Base-by-base conservation (phyloP, 1,140 invertebrate species). In the Nasonia giraulti region DNA sequence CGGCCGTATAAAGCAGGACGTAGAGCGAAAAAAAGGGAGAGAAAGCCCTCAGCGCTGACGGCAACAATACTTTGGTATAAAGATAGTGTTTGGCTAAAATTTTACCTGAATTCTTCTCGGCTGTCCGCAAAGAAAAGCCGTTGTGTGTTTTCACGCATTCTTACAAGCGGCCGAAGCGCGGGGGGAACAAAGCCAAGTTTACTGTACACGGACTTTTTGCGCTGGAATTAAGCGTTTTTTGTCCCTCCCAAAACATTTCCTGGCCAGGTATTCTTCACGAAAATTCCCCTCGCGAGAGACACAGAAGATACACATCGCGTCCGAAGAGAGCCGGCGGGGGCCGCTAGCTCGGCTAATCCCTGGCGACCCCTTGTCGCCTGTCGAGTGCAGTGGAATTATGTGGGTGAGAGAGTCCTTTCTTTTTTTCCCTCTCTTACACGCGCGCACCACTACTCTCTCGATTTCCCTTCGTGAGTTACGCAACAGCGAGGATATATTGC, bases 341-440 rank as follows among this genome's bases (percentile, higher is more conserved):
- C 55, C 55, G 14, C 55, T 62, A 62, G 31, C 73, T 31, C 50
- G 33, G 33, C 78, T 80, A 80, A 78, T 78, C 76, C 76, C 76
- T 37, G 27, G 76, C 50, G 78, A 80, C 31, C 62, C 62, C 33
- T 68, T 80, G 77, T 66, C 77, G 75, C 69, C 69, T n/a, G 76
- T 78, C 50, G 76, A 55, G 74, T 78, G 82, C 86, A 89, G 88
- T 86, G 79, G 88, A 89, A 89, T 90, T 87, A 88, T 88, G 88
- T 88, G 86, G 89, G 87, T 87, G 89, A 27, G 55, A 62, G 55
- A 40, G 73, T 44, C 27, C 20, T 44, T 37, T 75, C 69, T 71
- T 33, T 27, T 76, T 75, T 10, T 33, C 69, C 23, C 27, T 71
- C 17, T 27, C 69, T 71, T 17, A 23, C 62, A 20, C 62, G 5